Evolutionary conservation across 2,113 vertebrate species (phyloP).

Genomic region (Hypocryptadius cinnamomeus): DNA sequence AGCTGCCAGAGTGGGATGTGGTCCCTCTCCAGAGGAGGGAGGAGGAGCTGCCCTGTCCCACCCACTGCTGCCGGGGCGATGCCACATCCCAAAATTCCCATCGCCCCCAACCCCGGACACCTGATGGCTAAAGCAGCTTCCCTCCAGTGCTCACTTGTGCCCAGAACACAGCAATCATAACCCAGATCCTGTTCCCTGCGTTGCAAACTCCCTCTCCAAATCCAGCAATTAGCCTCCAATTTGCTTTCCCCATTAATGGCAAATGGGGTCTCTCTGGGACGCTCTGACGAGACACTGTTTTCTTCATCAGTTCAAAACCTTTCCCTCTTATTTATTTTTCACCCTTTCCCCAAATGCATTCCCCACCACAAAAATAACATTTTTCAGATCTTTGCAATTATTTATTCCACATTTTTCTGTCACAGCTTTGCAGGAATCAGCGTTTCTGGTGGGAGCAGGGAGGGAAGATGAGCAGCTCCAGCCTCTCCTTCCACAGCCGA

Average conservation of each 20-base stretch:
- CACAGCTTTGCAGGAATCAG: neutral
- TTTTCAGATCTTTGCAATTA: neutral
- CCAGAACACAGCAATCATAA: neutral
- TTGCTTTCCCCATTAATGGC: conserved; percentile 50
- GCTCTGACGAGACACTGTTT: neutral
- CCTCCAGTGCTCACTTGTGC: neutral
- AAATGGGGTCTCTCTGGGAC: neutral
- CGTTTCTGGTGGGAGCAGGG: neutral
- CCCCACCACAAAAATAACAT: neutral
- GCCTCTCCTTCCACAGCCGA: neutral
- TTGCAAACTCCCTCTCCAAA: neutral
- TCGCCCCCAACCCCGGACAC: accelerated
- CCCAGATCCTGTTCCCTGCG: neutral
- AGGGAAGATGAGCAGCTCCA: neutral
- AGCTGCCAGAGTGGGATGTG: accelerated
- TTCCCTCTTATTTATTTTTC: neutral
- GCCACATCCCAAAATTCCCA: neutral
- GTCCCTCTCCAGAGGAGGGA: neutral
- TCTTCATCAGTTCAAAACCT: conserved; percentile 33
- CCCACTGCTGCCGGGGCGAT: accelerated
- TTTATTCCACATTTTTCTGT: conserved; percentile 34
- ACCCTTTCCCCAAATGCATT: neutral
- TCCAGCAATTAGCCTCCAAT: conserved; percentile 53
- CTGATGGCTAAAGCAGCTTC: conserved; percentile 26
- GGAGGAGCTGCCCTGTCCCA: neutral